Evolutionary conservation across 2,888 invertebrate genomes (phyloP), one percentile per base, ranked within the genome.

Genomic region (Dryococelus australis): DNA sequence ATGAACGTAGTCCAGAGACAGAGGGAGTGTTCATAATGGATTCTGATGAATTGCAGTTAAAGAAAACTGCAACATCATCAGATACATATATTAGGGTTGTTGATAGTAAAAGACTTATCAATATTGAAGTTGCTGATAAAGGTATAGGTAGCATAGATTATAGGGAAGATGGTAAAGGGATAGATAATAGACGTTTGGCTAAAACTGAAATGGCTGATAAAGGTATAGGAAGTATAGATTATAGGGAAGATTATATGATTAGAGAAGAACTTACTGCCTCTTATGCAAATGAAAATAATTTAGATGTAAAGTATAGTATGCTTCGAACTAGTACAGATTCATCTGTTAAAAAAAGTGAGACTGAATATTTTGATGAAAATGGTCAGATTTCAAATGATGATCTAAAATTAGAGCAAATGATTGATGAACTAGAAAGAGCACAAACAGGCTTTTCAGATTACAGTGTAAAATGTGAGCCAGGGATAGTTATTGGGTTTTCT

Each of bases 401-500:
- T 84, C 43, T 27, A 8, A 85, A 87, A n/a, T 26, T 51, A 51
- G 53, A 51, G 47, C 24, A 51, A 47, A 85, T 51, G 47, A 85
- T 51, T 51, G 47, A 47, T 84, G 87, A 87, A 84, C 47, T 53
- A 47, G 83, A 83, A 83, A 65, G 87, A 86, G 85, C 87, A 83
- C 87, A 87, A 85, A 81, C 89, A 85, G 87, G 87, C 53, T 88
- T 88, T 86, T 65, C 80, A 27, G 88, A 89, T 51, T 89, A 89
- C 86, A 88, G 87, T 85, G 90, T 90, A 16, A 91, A 91, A 88
- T 89, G 89, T 88, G 90, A 89, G 85, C 90, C 90, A 4, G 90
- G 86, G 91, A 91, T 91, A 8, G 91, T 92, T 9, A 86, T 92
- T 2, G 92, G 92, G 5, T 92, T 92, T 88, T 91, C 91, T 86